Evolutionary conservation across 2,797 vertebrate species (phyloP).

Genomic region (Fratercula arctica): DNA sequence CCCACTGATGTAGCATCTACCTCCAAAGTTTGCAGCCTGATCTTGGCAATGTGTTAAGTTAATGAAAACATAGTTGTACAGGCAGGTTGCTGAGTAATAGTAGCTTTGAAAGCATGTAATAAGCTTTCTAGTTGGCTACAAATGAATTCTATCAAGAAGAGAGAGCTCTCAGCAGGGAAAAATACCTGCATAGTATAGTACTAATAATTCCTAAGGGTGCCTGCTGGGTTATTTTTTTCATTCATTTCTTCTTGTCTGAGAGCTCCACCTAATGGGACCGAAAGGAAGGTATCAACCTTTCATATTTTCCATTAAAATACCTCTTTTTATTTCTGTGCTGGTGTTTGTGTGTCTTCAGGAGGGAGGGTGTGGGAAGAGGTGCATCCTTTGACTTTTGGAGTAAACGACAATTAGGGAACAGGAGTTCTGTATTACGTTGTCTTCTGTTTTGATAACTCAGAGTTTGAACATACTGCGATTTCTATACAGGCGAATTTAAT

Average conservation of each 20-base stretch:
- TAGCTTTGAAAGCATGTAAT: not conserved
- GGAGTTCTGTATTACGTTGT: not conserved
- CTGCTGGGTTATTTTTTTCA: not conserved
- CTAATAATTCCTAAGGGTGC: not conserved
- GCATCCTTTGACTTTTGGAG: not conserved
- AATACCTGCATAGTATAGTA: not conserved
- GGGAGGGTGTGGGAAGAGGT: not conserved
- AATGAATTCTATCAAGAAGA: not conserved
- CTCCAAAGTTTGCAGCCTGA: not conserved
- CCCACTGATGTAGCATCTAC: not conserved
- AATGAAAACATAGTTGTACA: not conserved
- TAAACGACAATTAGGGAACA: not conserved
- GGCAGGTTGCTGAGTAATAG: not conserved
- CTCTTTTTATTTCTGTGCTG: not conserved
- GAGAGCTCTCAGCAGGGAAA: slow-evolving; percentile 6
- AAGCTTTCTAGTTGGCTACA: not conserved
- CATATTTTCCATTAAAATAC: not conserved
- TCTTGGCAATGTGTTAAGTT: not conserved
- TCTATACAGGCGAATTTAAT: not conserved
- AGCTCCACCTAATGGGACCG: slow-evolving; percentile 65
- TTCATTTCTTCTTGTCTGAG: slow-evolving; percentile 29
- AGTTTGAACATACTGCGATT: not conserved
- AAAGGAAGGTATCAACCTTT: not conserved
- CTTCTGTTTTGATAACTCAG: not conserved
- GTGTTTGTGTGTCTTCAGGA: not conserved